Evolutionary conservation across 1,140 invertebrate genomes (phyloP).

Genomic region (Aphelenchoides avenae): DNA sequence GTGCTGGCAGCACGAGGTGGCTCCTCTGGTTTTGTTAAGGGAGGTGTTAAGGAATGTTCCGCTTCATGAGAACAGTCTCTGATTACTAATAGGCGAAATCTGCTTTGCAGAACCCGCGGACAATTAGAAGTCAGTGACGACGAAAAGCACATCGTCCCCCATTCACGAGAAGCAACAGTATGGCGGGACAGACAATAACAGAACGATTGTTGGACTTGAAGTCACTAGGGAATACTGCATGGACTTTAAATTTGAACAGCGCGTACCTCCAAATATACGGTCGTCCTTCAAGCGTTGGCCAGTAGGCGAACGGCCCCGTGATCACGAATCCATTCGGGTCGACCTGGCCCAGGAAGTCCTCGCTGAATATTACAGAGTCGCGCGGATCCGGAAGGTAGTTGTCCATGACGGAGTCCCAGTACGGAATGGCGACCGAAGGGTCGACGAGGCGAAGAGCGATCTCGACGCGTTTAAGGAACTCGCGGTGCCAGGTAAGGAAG

Average conservation of each 20-base stretch:
- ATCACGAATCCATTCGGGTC: slow-evolving; percentile 59
- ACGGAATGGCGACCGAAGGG: slow-evolving; percentile 44
- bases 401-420: slow-evolving; percentile 52
- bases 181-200: slow-evolving; percentile 6
- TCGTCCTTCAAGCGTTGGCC: slow-evolving; percentile 56
- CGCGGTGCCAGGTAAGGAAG: too few species aligned
- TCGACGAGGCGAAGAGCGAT: slow-evolving; percentile 48
- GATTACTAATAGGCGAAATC: too few species aligned
- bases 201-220: not conserved
- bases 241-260: too few species aligned
- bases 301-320: slow-evolving; percentile 59
- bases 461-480: slow-evolving; percentile 45
- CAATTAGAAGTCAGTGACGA: too few species aligned
- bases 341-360: slow-evolving; percentile 57
- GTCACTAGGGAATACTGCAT: too few species aligned
- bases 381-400: slow-evolving; percentile 52
- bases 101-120: too few species aligned
- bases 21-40: too few species aligned
- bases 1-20: too few species aligned
- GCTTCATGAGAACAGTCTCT: too few species aligned
- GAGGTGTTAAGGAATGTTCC: too few species aligned
- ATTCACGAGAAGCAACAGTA: not conserved
- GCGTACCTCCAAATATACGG: slow-evolving; percentile 47
- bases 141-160: not conserved
- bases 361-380: slow-evolving; percentile 58